Base-by-base conservation (phyloP, 2,888 invertebrate species). In the Heteromyza rotundicornis region DNA sequence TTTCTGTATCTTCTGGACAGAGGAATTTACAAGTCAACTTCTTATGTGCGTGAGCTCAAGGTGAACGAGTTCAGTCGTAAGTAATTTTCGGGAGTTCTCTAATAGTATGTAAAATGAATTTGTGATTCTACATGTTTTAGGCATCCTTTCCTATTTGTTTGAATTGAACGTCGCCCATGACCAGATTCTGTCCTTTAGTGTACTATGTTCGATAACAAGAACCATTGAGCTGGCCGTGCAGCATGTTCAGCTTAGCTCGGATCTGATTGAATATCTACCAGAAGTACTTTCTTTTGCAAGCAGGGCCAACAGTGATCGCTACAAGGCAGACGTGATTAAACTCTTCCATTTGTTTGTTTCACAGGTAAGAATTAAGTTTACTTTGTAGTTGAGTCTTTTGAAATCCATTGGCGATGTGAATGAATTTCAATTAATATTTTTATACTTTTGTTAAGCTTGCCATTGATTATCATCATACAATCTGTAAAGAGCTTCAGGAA, bases 41-140 rank as follows among this genome's bases (percentile, higher is more conserved):
- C 35, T 3, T 77, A 76, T 57, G 60, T 73, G 2, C 61, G 65
- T 1, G 70, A 78, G 1, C 57, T 80, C 2, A 79, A 78, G 63
- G 70, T 80, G 8, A 75, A 72, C 52, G 82, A 80, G 60, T 76
- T 73, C 40, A 80, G 78, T 35, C 70, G 80, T 80, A 72, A 65
- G 80, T 69, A 24, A 35, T 36, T 20, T n/a, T n/a, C n/a, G n/a
- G n/a, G n/a, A n/a, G n/a, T 19, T 27, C 32, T 36, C 17, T 54
- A 14, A 8, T 40, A 40, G 40, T 40, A 3, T 2, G n/a, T 40
- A 40, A 12, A 40, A 40, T 3, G 27, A 40, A 3, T n/a, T 14
- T 40, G n/a, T 3, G n/a, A 3, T 40, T 40, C 14, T 14, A 40
- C 12, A 19, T 49, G 22, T 49, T 19, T 49, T 19, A 80, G 80